Base-by-base conservation (phyloP, 2,113 vertebrate genomes). In the Sylvia atricapilla region DNA sequence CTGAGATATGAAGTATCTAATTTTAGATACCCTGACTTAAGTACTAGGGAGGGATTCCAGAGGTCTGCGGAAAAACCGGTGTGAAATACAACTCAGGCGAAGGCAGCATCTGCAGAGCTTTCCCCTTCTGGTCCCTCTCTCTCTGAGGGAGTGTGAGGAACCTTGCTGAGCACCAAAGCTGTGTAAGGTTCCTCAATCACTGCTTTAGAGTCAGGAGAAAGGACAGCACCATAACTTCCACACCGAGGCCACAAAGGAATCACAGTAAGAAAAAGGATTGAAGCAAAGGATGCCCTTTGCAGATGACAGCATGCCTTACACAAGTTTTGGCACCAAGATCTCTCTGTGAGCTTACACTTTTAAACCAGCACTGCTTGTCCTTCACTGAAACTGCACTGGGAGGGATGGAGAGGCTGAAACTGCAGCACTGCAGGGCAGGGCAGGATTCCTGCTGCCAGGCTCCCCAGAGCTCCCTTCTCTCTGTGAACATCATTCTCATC, bases 1-100 rank as follows among this genome's bases (percentile, higher is more conserved):
- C 90, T 94, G 83, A 97, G 96, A 95, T 97, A 97, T 2, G 41
- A 85, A 86, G 90, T 75, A 63, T 60, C 95, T 96, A 96, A 96
- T 93, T 96, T 96, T 96, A 96, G 93, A 84, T 64, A 60, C 52
- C 76, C 80, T 8, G 3, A 70, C 83, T 84, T 49, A 88, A 90
- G 49, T 53, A 63, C 8, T 2, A 4, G 39, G 44, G 69, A 86
- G 60, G 80, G 73, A 89, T 96, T 95, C 73, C 80, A 93, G 73
- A 92, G 62, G 79, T 63, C 75, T 95, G 7, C 0, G 4, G 90
- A 72, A 96, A 93, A 94, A 66, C 55, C n/a, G 9, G 47, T 16
- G 1, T 64, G 84, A 91, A 91, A 77, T 14, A 46, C 75, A 92
- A 41, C 35, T 59, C 6, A 0, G 55, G 47, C 7, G 2, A 62